These are phyloP conservation scores for Hydrozoanthus tunicans DNA, from an alignment of 64 coral and sea anemone species.

Conservation along the genomic window DNA sequence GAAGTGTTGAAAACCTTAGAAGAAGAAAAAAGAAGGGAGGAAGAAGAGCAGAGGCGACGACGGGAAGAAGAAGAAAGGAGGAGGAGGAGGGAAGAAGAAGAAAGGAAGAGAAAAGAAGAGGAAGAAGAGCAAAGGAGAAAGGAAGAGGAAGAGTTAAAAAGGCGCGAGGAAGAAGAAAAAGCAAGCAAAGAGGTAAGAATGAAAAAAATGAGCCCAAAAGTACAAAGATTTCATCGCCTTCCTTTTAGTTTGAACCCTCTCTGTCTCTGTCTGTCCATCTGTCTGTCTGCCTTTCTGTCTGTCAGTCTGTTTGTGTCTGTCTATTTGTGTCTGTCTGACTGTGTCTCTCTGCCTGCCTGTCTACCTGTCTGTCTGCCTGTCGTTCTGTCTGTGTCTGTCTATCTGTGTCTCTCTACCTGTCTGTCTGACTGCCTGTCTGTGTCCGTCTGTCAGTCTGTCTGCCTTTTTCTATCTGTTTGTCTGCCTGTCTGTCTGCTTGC, in stretches of 20 bases:
- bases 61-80: constrained; percentile 1
- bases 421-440: no score
- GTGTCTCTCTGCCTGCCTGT: neutral
- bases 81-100: constrained; percentile 9
- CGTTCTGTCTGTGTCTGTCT: neutral
- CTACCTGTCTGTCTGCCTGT: neutral
- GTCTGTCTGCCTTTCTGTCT: neutral
- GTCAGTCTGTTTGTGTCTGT: neutral
- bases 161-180: constrained; percentile 49
- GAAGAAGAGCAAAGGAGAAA: constrained; percentile 28
- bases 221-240: neutral
- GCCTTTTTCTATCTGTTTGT: neutral
- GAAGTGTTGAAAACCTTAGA: constrained; percentile 39
- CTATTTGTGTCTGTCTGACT: no score
- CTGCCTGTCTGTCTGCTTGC: neutral
- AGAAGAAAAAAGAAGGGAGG: constrained; percentile 10
- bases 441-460: no score
- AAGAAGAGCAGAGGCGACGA: neutral
- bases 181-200: constrained; percentile 25
- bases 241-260: neutral
- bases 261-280: neutral
- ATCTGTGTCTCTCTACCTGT: no score
- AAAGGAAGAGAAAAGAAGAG: neutral
- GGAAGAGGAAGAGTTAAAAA: constrained; percentile 48
- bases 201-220: constrained; percentile 13